These are phyloP conservation scores for Pangasius sanitwongsei DNA, from an alignment of 2,797 vertebrate genomes.

Conservation along the genomic window DNA sequence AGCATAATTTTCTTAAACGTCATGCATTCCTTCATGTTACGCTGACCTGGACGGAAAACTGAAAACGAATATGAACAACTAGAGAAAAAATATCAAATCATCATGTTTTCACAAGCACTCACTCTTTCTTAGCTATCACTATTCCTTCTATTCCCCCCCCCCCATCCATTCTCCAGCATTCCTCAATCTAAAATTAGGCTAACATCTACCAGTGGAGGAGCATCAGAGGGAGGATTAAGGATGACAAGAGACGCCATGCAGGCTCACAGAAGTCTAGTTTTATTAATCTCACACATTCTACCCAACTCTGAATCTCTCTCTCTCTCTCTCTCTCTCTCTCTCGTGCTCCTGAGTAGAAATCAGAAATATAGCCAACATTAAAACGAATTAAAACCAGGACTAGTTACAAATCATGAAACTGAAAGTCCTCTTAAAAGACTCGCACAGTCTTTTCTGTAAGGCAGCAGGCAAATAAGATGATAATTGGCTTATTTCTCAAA, in stretches of 20 bases:
- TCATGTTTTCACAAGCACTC: not conserved
- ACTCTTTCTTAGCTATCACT: no score
- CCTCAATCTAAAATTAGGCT: slow-evolving; percentile 8
- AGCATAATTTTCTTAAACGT: not conserved
- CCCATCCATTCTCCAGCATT: not conserved
- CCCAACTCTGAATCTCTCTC: not conserved
- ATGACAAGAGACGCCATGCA: slow-evolving; percentile 1
- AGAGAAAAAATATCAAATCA: not conserved
- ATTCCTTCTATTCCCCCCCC: not conserved
- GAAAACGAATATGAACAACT: not conserved
- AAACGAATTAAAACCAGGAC: not conserved
- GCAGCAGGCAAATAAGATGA: not conserved
- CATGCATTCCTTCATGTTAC: not conserved
- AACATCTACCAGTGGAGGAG: slow-evolving; percentile 30
- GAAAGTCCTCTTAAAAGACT: not conserved
- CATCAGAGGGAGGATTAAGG: slow-evolving; percentile 43
- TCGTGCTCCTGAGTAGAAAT: not conserved
- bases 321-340: not conserved
- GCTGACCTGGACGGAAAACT: not conserved
- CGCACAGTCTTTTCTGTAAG: not conserved
- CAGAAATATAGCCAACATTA: not conserved
- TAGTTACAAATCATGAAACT: not conserved
- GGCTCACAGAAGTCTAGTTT: slow-evolving; percentile 8
- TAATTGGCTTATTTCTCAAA: not conserved
- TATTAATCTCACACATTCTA: slow-evolving; percentile 10